phyloP scores from a whole-genome alignment of 2,797 vertebrate genomes.

The Botia kubotai region DNA sequence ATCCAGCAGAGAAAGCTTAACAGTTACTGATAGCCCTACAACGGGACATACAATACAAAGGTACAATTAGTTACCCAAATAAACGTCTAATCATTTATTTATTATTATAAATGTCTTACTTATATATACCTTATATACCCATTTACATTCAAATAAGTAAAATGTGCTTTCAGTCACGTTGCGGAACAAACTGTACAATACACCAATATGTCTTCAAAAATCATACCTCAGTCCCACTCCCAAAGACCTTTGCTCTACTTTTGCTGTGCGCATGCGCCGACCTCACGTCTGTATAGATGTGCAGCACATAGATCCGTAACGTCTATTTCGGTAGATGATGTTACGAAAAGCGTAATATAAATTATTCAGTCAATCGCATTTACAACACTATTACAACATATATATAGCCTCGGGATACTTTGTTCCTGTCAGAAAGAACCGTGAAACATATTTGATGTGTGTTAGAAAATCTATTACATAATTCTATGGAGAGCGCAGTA shows the following conservation, averaged over 20 bases:
- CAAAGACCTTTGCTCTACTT: slow-evolving; percentile 59
- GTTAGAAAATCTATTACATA: neutral
- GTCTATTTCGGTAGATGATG: too few species aligned
- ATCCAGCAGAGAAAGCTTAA: neutral
- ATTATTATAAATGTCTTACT: too few species aligned
- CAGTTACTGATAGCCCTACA: neutral
- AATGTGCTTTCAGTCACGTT: neutral
- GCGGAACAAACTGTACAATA: slow-evolving; percentile 14
- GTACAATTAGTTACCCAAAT: neutral
- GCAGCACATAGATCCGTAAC: neutral
- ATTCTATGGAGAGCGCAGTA: neutral
- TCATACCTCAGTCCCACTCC: neutral
- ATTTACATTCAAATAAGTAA: too few species aligned
- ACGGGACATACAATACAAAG: neutral
- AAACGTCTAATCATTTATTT: too few species aligned
- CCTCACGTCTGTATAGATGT: neutral
- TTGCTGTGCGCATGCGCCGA: slow-evolving; percentile 55
- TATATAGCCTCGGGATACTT: too few species aligned
- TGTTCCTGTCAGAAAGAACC: neutral
- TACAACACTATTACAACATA: accelerated
- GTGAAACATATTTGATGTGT: neutral
- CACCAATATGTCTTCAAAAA: slow-evolving; percentile 19
- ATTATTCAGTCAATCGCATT: neutral
- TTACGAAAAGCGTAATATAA: neutral
- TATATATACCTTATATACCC: too few species aligned